phyloP scores from a whole-genome alignment of 2,888 invertebrate species.

The Geophilus truncorum region DNA sequence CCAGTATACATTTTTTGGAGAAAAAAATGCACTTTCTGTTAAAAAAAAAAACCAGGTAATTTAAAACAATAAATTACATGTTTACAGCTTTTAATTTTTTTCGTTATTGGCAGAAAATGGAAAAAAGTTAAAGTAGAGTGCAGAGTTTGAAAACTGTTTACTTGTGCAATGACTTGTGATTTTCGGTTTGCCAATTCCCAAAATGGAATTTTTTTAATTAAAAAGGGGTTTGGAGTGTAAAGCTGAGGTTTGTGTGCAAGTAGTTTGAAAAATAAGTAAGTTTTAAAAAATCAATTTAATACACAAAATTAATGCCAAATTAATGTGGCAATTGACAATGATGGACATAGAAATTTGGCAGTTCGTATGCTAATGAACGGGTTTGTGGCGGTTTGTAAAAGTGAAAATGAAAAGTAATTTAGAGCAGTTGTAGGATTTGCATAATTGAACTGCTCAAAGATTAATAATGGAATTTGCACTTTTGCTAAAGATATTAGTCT shows the following conservation, averaged over 20 bases:
- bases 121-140: not conserved
- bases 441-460: slow-evolving; percentile 16
- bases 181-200: not conserved
- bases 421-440: not conserved
- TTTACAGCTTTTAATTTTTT: not conserved
- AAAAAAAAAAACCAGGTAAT: not conserved
- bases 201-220: not conserved
- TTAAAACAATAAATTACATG: not conserved
- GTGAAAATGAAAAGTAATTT: slow-evolving; percentile 27
- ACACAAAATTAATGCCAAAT: not conserved
- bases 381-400: not conserved
- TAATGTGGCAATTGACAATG: not conserved
- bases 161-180: not conserved
- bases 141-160: not conserved
- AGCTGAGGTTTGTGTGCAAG: not conserved
- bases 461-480: slow-evolving; percentile 11
- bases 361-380: not conserved
- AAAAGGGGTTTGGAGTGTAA: not conserved
- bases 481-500: slow-evolving; percentile 17
- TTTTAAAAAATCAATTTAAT: not conserved
- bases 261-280: not conserved
- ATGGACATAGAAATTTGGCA: not conserved
- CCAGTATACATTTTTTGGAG: no score
- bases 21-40: not conserved
- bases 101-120: not conserved